phyloP scores from a whole-genome alignment of 2,113 vertebrate species.

The Aspiorhynchus laticeps region DNA sequence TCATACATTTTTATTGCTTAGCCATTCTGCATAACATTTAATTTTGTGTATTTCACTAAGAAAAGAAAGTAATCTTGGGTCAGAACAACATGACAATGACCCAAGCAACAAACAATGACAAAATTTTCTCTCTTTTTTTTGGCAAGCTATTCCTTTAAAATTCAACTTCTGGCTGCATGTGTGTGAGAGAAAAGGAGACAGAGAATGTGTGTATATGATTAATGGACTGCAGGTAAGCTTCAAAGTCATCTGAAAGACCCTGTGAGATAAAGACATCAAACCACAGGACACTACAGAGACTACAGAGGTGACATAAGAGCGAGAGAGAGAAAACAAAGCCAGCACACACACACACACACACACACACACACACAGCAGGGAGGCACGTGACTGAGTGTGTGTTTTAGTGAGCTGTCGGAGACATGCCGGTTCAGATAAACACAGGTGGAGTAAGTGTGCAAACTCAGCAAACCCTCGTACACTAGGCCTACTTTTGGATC shows the following conservation, averaged over 20 bases:
- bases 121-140: not conserved
- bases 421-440: conserved; percentile 47
- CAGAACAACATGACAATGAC: not conserved
- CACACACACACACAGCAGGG: not conserved
- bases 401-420: conserved; percentile 42
- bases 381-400: conserved; percentile 42
- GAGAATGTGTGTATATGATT: conserved; percentile 29
- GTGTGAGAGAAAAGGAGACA: conserved; percentile 22
- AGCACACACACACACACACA: conserved; percentile 11
- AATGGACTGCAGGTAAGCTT: conserved; percentile 34
- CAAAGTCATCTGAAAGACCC: conserved; percentile 20
- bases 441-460: conserved; percentile 44
- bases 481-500: not conserved
- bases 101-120: conserved; percentile 4
- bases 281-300: not conserved
- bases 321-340: conserved; percentile 13
- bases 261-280: conserved; percentile 38
- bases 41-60: not conserved
- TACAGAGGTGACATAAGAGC: conserved; percentile 24
- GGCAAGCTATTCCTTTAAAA: not conserved
- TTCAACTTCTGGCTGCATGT: not conserved
- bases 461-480: not conserved
- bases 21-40: not conserved
- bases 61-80: conserved; percentile 35
- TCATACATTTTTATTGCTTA: not conserved